These are phyloP conservation scores for Tuta absoluta DNA, from an alignment of 2,888 invertebrate genomes.

Conservation along the genomic window DNA sequence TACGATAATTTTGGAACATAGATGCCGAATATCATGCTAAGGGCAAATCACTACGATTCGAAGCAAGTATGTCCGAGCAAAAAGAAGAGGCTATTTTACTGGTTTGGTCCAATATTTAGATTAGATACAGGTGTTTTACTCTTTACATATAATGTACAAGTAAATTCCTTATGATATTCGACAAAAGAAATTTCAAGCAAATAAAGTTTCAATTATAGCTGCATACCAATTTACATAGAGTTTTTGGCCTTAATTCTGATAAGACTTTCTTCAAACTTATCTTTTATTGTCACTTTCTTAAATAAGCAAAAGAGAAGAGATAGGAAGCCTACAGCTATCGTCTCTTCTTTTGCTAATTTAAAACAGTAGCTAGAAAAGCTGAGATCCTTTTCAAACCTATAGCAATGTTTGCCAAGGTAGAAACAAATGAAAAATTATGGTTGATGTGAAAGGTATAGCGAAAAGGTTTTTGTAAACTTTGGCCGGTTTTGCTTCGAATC, in stretches of 20 bases:
- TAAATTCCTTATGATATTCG: constrained; percentile 3
- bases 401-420: not conserved
- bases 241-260: too few species aligned
- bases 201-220: not conserved
- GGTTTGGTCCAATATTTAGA: constrained; percentile 4
- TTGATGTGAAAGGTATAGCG: not conserved
- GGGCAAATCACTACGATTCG: constrained; percentile 69
- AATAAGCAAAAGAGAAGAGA: too few species aligned
- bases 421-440: not conserved
- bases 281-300: too few species aligned
- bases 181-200: not conserved
- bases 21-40: constrained; percentile 69
- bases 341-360: too few species aligned
- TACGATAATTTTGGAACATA: constrained; percentile 75
- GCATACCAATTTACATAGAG: not conserved
- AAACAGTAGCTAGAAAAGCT: too few species aligned
- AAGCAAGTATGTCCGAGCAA: constrained; percentile 50
- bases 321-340: too few species aligned
- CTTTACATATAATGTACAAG: constrained; percentile 1
- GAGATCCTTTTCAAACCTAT: too few species aligned
- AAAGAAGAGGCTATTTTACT: constrained; percentile 9
- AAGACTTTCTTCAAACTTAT: too few species aligned
- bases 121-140: not conserved
- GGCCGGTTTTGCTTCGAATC: constrained; percentile 59
- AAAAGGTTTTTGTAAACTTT: not conserved